Conservation (phyloP, 2,797 vertebrate genomes). For the Eurystomus glaucurus region DNA sequence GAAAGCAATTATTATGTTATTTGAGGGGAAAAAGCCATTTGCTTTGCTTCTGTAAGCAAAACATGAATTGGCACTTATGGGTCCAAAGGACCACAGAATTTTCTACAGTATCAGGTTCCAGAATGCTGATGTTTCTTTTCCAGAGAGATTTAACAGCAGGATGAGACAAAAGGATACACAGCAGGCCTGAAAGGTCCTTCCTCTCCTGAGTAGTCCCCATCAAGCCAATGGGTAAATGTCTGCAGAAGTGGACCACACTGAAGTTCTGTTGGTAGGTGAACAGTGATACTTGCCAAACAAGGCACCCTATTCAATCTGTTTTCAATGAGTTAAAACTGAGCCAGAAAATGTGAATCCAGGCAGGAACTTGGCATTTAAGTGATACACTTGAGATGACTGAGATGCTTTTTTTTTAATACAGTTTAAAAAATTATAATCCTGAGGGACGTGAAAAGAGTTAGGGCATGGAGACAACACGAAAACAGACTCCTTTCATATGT, state of each 20-base stretch:
- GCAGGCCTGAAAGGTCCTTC: conserved; percentile 4
- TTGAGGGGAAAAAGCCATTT: neutral
- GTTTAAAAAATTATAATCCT: neutral
- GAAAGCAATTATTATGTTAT: neutral
- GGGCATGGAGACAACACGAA: neutral
- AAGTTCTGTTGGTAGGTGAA: neutral
- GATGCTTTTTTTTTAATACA: neutral
- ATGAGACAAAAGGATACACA: conserved; percentile 4
- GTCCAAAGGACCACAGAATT: neutral
- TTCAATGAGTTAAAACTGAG: neutral
- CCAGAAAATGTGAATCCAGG: conserved; percentile 18
- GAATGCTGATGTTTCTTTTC: neutral
- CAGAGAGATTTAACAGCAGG: conserved; percentile 24
- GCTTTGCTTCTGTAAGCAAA: neutral
- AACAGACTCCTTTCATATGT: conserved; percentile 6
- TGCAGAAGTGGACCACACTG: conserved; percentile 10
- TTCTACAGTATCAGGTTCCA: neutral
- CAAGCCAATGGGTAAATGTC: neutral
- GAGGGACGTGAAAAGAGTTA: neutral
- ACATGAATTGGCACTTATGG: neutral
- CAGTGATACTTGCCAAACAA: neutral
- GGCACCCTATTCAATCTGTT: neutral
- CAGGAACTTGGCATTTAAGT: conserved; percentile 6
- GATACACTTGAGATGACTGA: neutral
- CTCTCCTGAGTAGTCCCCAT: conserved; percentile 1